These are phyloP conservation scores for Gymnogyps californianus DNA, from an alignment of 2,113 vertebrate genomes.

Conservation along the genomic window DNA sequence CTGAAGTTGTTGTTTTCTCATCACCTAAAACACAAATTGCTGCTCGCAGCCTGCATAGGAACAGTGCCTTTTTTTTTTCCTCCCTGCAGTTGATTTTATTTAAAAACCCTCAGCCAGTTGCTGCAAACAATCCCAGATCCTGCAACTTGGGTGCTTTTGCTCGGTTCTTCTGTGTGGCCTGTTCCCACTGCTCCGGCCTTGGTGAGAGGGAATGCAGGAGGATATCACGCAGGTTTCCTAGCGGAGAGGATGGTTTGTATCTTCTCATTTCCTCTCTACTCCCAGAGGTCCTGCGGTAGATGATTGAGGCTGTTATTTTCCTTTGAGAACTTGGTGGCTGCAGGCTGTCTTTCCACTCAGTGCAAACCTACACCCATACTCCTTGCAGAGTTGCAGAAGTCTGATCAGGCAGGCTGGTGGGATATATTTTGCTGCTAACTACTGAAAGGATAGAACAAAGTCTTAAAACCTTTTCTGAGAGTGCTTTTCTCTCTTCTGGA, in stretches of 20 bases:
- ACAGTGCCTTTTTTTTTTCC: too few species aligned
- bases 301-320: neutral
- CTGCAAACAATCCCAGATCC: neutral
- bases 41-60: neutral
- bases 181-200: accelerated
- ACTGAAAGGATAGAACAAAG: neutral
- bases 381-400: neutral
- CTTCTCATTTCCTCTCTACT: neutral
- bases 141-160: accelerated
- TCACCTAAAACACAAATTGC: neutral
- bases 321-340: neutral
- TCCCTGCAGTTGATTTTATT: neutral
- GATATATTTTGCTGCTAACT: neutral
- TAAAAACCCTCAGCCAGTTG: neutral
- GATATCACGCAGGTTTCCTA: neutral
- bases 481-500: neutral
- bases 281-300: neutral
- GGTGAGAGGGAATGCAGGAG: neutral
- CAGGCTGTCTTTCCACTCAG: neutral
- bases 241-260: neutral
- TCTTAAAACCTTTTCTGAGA: neutral
- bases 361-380: neutral
- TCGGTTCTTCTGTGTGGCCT: neutral
- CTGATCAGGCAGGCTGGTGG: neutral
- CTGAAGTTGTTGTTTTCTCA: neutral